Conservation (phyloP, 2,888 invertebrate genomes). For the Coleophora deauratella region DNA sequence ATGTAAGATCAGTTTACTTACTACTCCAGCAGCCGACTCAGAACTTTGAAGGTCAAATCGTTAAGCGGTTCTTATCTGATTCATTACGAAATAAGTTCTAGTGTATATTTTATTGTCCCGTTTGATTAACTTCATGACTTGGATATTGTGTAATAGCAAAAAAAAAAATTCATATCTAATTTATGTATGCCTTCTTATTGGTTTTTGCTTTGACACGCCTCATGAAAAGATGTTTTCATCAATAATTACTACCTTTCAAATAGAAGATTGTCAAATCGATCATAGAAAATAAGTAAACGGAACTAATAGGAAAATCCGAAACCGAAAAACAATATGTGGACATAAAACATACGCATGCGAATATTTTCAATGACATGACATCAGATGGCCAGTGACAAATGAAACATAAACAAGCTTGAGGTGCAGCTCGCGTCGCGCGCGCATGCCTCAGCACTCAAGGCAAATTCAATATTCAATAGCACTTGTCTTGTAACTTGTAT, state of each 20-base stretch:
- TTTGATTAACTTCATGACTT: slow-evolving; percentile 12
- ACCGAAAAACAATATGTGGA: not conserved
- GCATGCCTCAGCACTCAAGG: slow-evolving; percentile 35
- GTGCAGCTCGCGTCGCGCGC: slow-evolving; percentile 35
- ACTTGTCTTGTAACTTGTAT: slow-evolving; percentile 10
- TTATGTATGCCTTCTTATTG: too few relatives aligned
- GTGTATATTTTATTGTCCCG: slow-evolving; percentile 6
- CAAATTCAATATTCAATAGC: slow-evolving; percentile 20
- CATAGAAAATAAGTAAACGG: too few relatives aligned
- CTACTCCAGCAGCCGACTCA: too few relatives aligned
- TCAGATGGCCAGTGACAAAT: slow-evolving; percentile 30
- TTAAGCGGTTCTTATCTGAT: too few relatives aligned
- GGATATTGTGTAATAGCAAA: not conserved
- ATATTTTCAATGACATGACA: slow-evolving; percentile 30
- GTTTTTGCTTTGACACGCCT: too few relatives aligned
- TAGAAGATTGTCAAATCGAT: too few relatives aligned
- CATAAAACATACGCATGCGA: not conserved
- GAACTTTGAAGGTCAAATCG: too few relatives aligned
- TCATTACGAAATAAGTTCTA: too few relatives aligned
- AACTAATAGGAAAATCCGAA: too few relatives aligned
- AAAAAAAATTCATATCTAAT: slow-evolving; percentile 3
- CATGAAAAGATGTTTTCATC: too few relatives aligned
- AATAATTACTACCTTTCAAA: too few relatives aligned
- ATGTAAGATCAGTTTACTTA: too few relatives aligned
- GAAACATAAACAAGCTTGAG: slow-evolving; percentile 27